These are phyloP conservation scores for Malacosoma neustria DNA, from an alignment of 2,888 invertebrate species.

Conservation along the genomic window DNA sequence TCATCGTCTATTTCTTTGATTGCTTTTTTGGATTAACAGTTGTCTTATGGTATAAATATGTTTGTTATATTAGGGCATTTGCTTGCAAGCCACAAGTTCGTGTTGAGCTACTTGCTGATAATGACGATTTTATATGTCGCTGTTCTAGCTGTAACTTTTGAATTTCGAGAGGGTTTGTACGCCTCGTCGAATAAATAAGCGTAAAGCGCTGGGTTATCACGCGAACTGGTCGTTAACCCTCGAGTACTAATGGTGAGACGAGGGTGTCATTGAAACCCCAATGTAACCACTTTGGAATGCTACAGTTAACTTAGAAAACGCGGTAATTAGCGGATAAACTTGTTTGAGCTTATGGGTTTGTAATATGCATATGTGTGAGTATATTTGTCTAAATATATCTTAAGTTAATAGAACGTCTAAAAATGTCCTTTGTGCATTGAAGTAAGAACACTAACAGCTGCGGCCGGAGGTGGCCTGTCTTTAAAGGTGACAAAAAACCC, in stretches of 20 bases:
- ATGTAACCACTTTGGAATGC: slow-evolving; percentile 39
- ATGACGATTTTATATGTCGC: slow-evolving; percentile 67
- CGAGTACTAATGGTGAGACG: slow-evolving; percentile 55
- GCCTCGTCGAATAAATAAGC: slow-evolving; percentile 65
- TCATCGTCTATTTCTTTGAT: too few relatives aligned
- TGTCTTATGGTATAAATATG: too few relatives aligned
- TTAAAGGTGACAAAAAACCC: too few relatives aligned
- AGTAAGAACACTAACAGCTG: too few relatives aligned
- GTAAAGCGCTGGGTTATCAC: slow-evolving; percentile 57
- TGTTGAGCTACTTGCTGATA: slow-evolving; percentile 36
- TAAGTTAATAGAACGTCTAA: too few relatives aligned
- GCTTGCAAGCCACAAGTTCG: slow-evolving; percentile 7
- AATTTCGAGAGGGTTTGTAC: slow-evolving; percentile 51
- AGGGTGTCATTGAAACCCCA: slow-evolving; percentile 59
- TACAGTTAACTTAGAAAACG: slow-evolving; percentile 36
- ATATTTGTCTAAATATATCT: too few relatives aligned
- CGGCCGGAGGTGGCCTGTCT: too few relatives aligned
- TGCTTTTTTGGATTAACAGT: too few relatives aligned
- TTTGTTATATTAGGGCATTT: background rate
- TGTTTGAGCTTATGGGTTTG: slow-evolving; percentile 13
- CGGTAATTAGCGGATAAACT: slow-evolving; percentile 40
- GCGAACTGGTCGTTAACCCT: slow-evolving; percentile 67
- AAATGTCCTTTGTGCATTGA: too few relatives aligned
- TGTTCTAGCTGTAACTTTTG: slow-evolving; percentile 44
- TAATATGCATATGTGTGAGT: too few relatives aligned